These are phyloP conservation scores for Aphis gossypii DNA, from an alignment of 1,140 invertebrate genomes.

Conservation along the genomic window DNA sequence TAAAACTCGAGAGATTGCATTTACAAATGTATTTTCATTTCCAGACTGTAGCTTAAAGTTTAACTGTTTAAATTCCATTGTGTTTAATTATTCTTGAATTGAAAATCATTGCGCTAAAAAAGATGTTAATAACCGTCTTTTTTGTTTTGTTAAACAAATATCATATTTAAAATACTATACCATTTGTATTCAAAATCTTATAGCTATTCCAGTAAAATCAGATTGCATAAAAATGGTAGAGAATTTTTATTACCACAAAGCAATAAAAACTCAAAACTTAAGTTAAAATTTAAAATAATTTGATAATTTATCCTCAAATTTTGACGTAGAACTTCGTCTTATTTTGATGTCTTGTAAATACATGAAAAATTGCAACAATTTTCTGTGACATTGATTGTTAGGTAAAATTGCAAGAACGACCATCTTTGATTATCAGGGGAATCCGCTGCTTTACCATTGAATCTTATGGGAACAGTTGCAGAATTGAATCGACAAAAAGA, in stretches of 20 bases:
- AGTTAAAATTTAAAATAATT: not conserved
- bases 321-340: not conserved
- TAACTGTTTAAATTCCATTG: not conserved
- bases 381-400: not conserved
- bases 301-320: not conserved
- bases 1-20: not conserved
- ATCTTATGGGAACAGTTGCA: not conserved
- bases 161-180: not conserved
- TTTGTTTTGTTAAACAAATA: not conserved
- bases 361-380: not conserved
- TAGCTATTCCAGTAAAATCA: too few relatives aligned
- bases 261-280: not conserved
- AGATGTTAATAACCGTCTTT: not conserved
- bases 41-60: not conserved
- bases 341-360: not conserved
- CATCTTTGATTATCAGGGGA: not conserved
- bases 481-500: not conserved
- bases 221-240: not conserved
- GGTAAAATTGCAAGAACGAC: not conserved
- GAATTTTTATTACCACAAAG: not conserved
- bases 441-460: not conserved
- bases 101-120: not conserved
- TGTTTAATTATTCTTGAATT: not conserved
- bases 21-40: too few relatives aligned
- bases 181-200: not conserved